Evolutionary conservation across 2,797 vertebrate species (phyloP), one percentile per base, ranked within the genome.

Genomic region (Acropternis orthonyx): DNA sequence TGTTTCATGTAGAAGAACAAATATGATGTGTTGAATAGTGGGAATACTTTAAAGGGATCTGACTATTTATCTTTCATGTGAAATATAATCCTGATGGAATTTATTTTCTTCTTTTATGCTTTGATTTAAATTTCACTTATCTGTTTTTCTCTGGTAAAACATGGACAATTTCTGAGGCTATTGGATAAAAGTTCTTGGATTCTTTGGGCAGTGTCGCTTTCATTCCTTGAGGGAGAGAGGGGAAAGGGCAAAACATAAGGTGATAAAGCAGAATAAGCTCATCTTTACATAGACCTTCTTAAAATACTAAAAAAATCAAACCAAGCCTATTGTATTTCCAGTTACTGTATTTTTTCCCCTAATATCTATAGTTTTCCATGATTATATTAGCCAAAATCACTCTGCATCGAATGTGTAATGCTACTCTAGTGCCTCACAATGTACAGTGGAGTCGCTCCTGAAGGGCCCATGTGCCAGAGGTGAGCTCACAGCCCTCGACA

Each of bases 21-120:
- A 52, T 18, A n/a, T 0, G 0, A 20, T 9, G 17, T 54, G 5
- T 73, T 66, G 41, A 34, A 46, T 55, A 59, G 21, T 34, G 7
- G 16, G 3, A 18, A 4, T 85, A 10, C 9, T 76, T 79, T 26
- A 55, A 74, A 85, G 21, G 12, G 43, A 66, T 78, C 34, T 15
- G 43, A 71, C 51, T 73, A 14, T 34, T 32, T 6, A 36, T 72
- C 26, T 76, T 66, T 56, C 52, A 61, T 22, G 39, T 34, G n/a
- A 34, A 88, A 71, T 52, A 44, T 39, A 58, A 67, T 72, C 58
- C 28, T 22, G 17, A 56, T 58, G 34, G 36, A 49, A 65, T 91
- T 82, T 34, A 18, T 87, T 82, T 85, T 56, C 21, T 67, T 58
- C 10, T 76, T 62, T 32, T 85, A 12, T 55, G 18, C 59, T 79